Conservation (phyloP, 2,797 vertebrate species). For the Rousettus madagascariensis region DNA sequence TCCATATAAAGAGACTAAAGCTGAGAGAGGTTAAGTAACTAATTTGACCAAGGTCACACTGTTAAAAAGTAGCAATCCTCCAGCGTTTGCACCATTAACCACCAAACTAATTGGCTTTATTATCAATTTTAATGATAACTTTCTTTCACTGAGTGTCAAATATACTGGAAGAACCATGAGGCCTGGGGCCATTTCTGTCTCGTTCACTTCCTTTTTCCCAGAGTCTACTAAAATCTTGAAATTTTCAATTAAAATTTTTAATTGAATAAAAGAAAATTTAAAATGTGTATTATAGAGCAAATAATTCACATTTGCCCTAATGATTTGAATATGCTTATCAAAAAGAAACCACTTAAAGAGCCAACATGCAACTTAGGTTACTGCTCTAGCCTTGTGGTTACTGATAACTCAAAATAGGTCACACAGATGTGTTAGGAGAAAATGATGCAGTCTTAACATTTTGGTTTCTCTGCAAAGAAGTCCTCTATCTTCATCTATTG, state of each 20-base stretch:
- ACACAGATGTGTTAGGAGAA: background rate
- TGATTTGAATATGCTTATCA: slow-evolving; percentile 3
- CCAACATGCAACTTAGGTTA: background rate
- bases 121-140: background rate
- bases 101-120: background rate
- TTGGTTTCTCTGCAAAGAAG: background rate
- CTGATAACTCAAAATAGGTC: background rate
- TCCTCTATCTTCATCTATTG: background rate
- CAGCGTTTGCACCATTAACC: background rate
- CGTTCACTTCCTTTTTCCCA: background rate
- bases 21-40: background rate
- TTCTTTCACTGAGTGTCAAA: background rate
- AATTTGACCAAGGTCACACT: background rate
- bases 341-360: background rate
- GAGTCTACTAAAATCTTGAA: background rate
- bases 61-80: background rate
- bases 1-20: background rate
- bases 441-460: background rate
- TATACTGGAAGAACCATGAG: background rate
- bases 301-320: slow-evolving; percentile 12
- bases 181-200: background rate
- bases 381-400: background rate
- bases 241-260: background rate
- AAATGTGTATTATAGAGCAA: background rate
- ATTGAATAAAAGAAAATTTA: background rate